A percentile compares a stretch with the other conserved stretches of the same genome.
Conservation (phyloP, 2,797 vertebrate genomes). For the Cetoscarus ocellatus region DNA sequence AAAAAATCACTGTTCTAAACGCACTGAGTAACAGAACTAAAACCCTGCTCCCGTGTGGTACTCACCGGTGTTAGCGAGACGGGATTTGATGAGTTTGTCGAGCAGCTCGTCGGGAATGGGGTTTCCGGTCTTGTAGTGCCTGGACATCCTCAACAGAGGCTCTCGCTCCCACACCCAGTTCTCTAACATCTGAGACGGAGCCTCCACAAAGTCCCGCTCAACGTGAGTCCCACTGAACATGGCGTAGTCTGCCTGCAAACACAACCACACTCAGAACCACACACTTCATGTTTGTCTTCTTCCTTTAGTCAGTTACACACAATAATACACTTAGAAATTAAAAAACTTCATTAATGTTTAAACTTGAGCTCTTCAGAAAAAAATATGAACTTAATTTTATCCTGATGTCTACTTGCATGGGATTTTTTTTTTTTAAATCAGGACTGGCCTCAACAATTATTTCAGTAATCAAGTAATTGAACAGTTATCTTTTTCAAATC, state of each 20-base stretch:
- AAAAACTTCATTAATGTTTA: too few species aligned
- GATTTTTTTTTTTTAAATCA: too few species aligned
- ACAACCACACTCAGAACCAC: not conserved
- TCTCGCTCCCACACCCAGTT: conserved; percentile 99
- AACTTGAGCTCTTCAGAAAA: too few species aligned
- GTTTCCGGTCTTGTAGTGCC: conserved; percentile 88
- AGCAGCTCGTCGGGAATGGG: conserved; percentile 90
- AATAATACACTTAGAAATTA: not conserved
- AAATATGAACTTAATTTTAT: too few species aligned
- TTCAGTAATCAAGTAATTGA: too few species aligned
- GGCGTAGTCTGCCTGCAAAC: conserved; percentile 91
- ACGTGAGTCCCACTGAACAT: conserved; percentile 98
- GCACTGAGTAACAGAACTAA: too few species aligned
- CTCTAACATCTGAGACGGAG: conserved; percentile 98
- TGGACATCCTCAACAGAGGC: conserved; percentile 93
- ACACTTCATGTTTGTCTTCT: not conserved
- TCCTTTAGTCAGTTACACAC: not conserved
- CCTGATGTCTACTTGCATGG: too few species aligned
- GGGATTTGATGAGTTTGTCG: conserved; percentile 94
- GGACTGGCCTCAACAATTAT: too few species aligned
- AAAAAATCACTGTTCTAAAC: too few species aligned
- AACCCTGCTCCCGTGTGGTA: not conserved
- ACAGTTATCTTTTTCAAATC: too few species aligned
- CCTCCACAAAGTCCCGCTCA: conserved; percentile 97
- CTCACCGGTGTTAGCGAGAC: conserved; percentile 95